These are phyloP conservation scores for Vanessa cardui DNA, from an alignment of 2,888 invertebrate genomes.

Conservation along the genomic window DNA sequence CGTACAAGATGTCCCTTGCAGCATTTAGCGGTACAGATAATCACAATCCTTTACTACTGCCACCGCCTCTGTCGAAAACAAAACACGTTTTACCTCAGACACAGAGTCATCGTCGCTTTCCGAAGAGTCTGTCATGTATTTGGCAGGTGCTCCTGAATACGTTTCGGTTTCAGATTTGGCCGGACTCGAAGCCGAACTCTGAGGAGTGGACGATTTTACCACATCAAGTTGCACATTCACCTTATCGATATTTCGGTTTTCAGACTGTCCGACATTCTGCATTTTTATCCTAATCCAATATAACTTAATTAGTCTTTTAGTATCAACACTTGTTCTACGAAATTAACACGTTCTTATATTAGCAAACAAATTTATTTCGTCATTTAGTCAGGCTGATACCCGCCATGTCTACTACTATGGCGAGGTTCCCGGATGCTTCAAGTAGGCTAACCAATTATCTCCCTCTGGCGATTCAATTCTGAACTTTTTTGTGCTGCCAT, in stretches of 20 bases:
- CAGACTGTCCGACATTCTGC: conserved; percentile 95
- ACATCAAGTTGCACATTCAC: conserved; percentile 88
- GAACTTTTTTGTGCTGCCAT: conserved; percentile 70
- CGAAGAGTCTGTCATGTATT: conserved; percentile 96
- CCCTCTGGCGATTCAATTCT: conserved; percentile 69
- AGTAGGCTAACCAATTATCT: conserved; percentile 81
- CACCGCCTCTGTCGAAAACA: conserved; percentile 81
- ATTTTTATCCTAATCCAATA: conserved; percentile 89
- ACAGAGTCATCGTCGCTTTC: conserved; percentile 98
- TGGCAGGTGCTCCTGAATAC: conserved; percentile 91
- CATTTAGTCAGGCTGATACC: conserved; percentile 87
- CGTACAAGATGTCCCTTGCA: conserved; percentile 87
- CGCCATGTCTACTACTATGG: conserved; percentile 93
- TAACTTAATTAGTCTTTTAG: conserved; percentile 81
- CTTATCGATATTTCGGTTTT: conserved; percentile 92
- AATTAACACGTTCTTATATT: conserved; percentile 82
- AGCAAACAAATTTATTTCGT: conserved; percentile 84
- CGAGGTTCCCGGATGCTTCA: conserved; percentile 87
- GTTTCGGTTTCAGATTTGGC: conserved; percentile 94
- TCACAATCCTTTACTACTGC: conserved; percentile 80
- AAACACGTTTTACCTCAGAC: conserved; percentile 92
- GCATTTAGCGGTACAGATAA: conserved; percentile 84
- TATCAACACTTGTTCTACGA: conserved; percentile 80
- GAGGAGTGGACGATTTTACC: conserved; percentile 91
- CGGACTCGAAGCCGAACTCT: conserved; percentile 92